Evolutionary conservation across 2,797 vertebrate genomes (phyloP).

Genomic region (Chaunax sp.): DNA sequence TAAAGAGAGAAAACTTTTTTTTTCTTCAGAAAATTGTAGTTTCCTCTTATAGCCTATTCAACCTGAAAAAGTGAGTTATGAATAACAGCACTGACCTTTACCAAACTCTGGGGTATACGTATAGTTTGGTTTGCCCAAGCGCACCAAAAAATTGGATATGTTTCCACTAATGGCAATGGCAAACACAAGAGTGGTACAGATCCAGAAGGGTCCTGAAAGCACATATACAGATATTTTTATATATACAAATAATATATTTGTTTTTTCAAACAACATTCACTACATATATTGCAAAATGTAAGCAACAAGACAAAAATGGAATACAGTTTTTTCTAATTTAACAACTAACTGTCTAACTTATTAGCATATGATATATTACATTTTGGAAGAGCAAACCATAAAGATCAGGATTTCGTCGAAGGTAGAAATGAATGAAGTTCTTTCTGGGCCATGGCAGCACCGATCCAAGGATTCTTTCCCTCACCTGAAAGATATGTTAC

Average conservation of each 20-base stretch:
- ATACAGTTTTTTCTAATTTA: not conserved
- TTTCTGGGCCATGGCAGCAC: slow-evolving; percentile 93
- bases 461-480: slow-evolving; percentile 94
- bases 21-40: not conserved
- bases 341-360: no score
- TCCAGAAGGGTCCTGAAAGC: slow-evolving; percentile 95
- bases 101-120: slow-evolving; percentile 94
- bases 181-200: slow-evolving; percentile 96
- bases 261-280: not conserved
- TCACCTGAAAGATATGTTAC: slow-evolving; percentile 84
- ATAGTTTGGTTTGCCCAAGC: slow-evolving; percentile 84
- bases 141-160: slow-evolving; percentile 90
- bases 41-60: not conserved
- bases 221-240: slow-evolving; percentile 21
- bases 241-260: not conserved
- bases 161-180: slow-evolving; percentile 97
- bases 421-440: slow-evolving; percentile 93
- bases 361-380: not conserved
- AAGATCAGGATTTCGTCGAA: slow-evolving; percentile 95
- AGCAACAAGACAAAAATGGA: not conserved
- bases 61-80: not conserved
- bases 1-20: not conserved
- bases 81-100: slow-evolving; percentile 86
- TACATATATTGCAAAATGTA: not conserved
- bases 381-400: slow-evolving; percentile 85